phyloP scores from a whole-genome alignment of 2,797 vertebrate genomes.

The Sebastes taczanowskii region DNA sequence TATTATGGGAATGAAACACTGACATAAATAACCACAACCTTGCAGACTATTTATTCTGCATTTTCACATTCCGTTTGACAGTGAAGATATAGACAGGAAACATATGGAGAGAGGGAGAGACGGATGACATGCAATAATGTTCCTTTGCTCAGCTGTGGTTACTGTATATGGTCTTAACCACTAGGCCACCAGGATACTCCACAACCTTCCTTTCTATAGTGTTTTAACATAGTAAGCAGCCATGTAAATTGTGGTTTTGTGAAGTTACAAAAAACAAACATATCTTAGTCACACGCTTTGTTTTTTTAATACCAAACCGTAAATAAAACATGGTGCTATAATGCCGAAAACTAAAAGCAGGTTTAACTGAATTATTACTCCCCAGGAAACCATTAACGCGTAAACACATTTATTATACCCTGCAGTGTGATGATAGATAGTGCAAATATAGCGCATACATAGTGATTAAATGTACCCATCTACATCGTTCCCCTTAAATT shows the following conservation, averaged over 20 bases:
- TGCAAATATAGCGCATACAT: neutral
- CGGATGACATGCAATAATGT: neutral
- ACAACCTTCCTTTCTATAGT: neutral
- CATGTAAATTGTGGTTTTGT: neutral
- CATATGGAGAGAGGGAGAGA: neutral
- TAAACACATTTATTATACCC: neutral
- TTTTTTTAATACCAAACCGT: neutral
- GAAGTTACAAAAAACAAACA: neutral
- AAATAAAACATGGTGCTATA: neutral
- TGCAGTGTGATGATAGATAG: neutral
- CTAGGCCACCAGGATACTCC: neutral
- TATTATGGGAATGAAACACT: slow-evolving; percentile 3
- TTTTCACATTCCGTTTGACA: neutral
- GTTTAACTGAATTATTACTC: neutral
- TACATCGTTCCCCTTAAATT: neutral
- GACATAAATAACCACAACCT: slow-evolving; percentile 19
- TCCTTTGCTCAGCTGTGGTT: neutral
- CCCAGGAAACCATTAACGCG: neutral
- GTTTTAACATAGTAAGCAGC: neutral
- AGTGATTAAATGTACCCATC: neutral
- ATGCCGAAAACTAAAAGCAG: neutral
- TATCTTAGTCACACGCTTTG: neutral
- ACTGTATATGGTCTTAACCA: neutral
- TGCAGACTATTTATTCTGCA: neutral
- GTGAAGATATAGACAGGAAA: neutral